These are phyloP conservation scores for Popillia japonica DNA, from an alignment of 1,140 invertebrate species.

Conservation along the genomic window DNA sequence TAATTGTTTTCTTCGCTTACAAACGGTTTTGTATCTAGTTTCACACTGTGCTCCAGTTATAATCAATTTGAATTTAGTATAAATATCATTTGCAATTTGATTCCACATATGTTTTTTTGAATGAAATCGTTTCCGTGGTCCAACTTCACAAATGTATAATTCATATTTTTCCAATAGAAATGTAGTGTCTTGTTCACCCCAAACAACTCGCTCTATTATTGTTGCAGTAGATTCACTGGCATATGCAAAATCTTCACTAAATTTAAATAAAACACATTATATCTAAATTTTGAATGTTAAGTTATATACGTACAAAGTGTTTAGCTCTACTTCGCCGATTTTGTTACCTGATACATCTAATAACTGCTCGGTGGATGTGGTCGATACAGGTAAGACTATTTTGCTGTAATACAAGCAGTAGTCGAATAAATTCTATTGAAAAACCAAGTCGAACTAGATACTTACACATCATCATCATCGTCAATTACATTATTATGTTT, in stretches of 20 bases:
- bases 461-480: constrained; percentile 17
- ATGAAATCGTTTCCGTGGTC: constrained; percentile 10
- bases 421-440: background rate
- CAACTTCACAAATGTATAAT: background rate
- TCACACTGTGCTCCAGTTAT: constrained; percentile 14
- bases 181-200: background rate
- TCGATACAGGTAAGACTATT: background rate
- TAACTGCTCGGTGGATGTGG: constrained; percentile 1
- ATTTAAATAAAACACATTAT: background rate
- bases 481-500: background rate
- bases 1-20: constrained; percentile 1
- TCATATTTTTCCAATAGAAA: background rate
- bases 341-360: constrained; percentile 4
- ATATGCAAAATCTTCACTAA: constrained; percentile 21
- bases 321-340: constrained; percentile 14
- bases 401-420: background rate
- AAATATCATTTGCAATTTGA: constrained; percentile 29
- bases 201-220: background rate
- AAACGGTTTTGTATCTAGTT: constrained; percentile 15
- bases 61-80: constrained; percentile 5
- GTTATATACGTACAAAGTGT: background rate
- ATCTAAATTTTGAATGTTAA: background rate
- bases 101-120: constrained; percentile 26
- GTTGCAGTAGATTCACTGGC: background rate
- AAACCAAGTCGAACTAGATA: background rate